These are phyloP conservation scores for Alethe castanea DNA, from an alignment of 2,113 vertebrate genomes.

Conservation along the genomic window DNA sequence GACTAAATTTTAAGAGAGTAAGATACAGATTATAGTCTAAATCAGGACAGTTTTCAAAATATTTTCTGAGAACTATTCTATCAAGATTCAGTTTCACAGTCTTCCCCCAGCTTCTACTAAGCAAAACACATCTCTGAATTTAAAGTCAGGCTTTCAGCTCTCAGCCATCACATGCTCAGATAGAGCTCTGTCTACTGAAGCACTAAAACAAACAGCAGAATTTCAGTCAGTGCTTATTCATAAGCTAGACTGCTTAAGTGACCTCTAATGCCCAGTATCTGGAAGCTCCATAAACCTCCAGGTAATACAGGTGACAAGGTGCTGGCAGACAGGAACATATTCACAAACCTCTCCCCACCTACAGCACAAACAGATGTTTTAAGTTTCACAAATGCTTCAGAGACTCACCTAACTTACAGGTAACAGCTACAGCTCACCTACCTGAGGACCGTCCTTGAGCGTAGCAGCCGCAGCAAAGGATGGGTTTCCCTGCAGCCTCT, in stretches of 20 bases:
- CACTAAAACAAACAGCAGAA: not conserved
- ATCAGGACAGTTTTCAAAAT: not conserved
- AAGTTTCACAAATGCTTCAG: not conserved
- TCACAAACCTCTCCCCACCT: not conserved
- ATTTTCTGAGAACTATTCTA: not conserved
- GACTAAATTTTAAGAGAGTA: not conserved
- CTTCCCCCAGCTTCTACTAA: not conserved
- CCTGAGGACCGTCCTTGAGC: constrained; percentile 44
- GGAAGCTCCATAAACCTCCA: not conserved
- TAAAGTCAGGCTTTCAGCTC: not conserved
- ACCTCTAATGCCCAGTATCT: not conserved
- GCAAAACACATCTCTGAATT: not conserved
- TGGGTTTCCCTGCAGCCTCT: constrained; percentile 35
- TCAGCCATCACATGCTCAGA: not conserved
- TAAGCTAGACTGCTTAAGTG: not conserved
- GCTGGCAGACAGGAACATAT: not conserved
- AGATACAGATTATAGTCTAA: not conserved
- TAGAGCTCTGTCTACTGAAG: not conserved
- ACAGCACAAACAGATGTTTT: not conserved
- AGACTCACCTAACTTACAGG: not conserved
- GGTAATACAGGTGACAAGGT: not conserved
- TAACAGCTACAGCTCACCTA: constrained; percentile 19
- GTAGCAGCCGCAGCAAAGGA: constrained; percentile 19
- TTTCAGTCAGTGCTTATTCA: not conserved
- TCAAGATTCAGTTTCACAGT: not conserved